Base-by-base conservation (phyloP, 2,888 invertebrate genomes). In the Cataglyphis cursor region DNA sequence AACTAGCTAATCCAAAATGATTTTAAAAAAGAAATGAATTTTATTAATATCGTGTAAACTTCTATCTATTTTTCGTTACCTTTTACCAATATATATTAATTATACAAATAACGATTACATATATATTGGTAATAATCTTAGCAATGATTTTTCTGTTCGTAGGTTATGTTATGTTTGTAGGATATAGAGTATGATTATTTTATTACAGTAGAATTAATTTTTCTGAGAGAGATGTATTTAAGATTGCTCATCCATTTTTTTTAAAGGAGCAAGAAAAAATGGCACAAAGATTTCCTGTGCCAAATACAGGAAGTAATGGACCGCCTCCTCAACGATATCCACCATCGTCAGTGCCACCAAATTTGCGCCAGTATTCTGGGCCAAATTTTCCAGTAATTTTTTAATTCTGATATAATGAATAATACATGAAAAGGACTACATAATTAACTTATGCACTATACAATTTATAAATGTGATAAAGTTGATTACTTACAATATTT, bases 321-420 rank as follows among this genome's bases (percentile, higher is more conserved):
- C 96, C 96, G 24, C 96, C 96, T 44, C 96, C 96, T 48, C 96
- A 96, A 88, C 95, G 96, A 68, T 96, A 96, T 91, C 96, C 96
- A 90, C 96, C 96, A 62, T 96, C 96, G 31, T 96, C 96, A 74
- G 96, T 97, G 72, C 95, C 95, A 72, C 95, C 95, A 70, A 95
- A 94, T 87, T 90, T 95, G 85, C 95, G 97, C 28, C 97, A 97
- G 68, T 97, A 97, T 94, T 96, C 97, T 12, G 96, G 96, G 66
- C 97, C 97, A 86, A 97, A 96, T 94, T 98, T 98, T 95, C 97
- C 97, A 92, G 98, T 98, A 96, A 96, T 31, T 6, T 73, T 73
- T 73, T 28, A 12, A 61, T 9, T 61, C 6, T 41, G 9, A 21
- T 65, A n/a, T 12, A 44, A 35, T 68, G 41, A 57, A 18, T 64